Evolutionary conservation across 2,797 vertebrate genomes (phyloP).

Genomic region (Lacerta agilis): DNA sequence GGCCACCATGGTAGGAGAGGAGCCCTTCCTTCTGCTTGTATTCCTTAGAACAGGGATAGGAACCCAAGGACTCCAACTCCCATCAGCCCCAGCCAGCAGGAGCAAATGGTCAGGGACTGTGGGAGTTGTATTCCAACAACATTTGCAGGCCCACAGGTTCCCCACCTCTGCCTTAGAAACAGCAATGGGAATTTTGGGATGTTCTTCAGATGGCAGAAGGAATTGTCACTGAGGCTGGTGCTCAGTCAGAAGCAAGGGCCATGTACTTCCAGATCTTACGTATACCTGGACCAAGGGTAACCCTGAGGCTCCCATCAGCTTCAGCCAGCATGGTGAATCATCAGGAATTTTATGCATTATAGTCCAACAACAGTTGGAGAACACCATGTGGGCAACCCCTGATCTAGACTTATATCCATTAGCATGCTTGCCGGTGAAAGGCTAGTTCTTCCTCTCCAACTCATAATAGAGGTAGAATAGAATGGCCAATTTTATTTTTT

Average conservation of each 20-base stretch:
- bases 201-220: not conserved
- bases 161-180: not conserved
- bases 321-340: too few species aligned
- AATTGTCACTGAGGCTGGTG: not conserved
- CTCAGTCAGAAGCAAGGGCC: not conserved
- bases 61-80: too few species aligned
- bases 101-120: too few species aligned
- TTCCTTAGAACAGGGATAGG: not conserved
- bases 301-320: not conserved
- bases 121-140: too few species aligned
- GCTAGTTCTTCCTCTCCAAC: not conserved
- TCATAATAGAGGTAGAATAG: not conserved
- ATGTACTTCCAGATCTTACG: not conserved
- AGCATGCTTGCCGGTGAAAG: not conserved
- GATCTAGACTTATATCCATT: not conserved
- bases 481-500: not conserved
- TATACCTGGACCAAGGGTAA: not conserved
- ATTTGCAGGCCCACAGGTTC: too few species aligned
- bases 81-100: too few species aligned
- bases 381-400: too few species aligned
- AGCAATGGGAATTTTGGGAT: not conserved
- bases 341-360: too few species aligned
- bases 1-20: constrained; percentile 84
- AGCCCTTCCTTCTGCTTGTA: constrained; percentile 10
- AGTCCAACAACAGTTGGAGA: too few species aligned